Percentiles rank a stretch among this genome's conserved stretches.
These are phyloP conservation scores for Siphonodentalium dalli DNA, from an alignment of 2,888 invertebrate genomes.

Conservation along the genomic window DNA sequence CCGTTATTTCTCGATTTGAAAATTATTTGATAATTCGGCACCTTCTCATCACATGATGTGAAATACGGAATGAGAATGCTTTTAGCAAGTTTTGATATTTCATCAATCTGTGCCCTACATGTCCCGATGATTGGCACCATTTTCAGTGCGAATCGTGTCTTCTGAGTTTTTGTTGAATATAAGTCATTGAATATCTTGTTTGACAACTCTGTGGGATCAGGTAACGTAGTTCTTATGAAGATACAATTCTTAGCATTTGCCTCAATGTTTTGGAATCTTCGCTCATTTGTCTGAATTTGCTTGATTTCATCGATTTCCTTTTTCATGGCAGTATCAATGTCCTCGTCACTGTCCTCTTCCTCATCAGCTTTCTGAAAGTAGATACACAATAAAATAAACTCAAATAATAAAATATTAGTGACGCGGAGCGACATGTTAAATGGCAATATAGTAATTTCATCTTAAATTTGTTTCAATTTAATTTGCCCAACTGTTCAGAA, in stretches of 20 bases:
- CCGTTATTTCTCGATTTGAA: slow-evolving; percentile 58
- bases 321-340: slow-evolving; percentile 60
- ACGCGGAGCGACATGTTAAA: too few relatives aligned
- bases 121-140: slow-evolving; percentile 82
- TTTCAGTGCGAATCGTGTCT: slow-evolving; percentile 79
- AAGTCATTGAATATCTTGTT: slow-evolving; percentile 78
- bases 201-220: slow-evolving; percentile 78
- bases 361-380: slow-evolving; percentile 65
- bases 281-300: slow-evolving; percentile 27
- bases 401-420: neutral
- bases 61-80: slow-evolving; percentile 77
- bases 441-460: too few relatives aligned
- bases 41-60: slow-evolving; percentile 57
- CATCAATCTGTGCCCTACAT: slow-evolving; percentile 78
- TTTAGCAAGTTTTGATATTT: slow-evolving; percentile 75
- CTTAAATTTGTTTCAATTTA: too few relatives aligned
- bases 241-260: slow-evolving; percentile 85
- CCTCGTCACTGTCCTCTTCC: slow-evolving; percentile 63
- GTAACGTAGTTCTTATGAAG: slow-evolving; percentile 81
- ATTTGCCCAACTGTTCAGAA: too few relatives aligned
- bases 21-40: slow-evolving; percentile 42
- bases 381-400: neutral
- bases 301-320: slow-evolving; percentile 54
- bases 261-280: slow-evolving; percentile 72
- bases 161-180: slow-evolving; percentile 73